Base-by-base conservation (phyloP, 2,797 vertebrate genomes). In the Aulostomus chinensis region DNA sequence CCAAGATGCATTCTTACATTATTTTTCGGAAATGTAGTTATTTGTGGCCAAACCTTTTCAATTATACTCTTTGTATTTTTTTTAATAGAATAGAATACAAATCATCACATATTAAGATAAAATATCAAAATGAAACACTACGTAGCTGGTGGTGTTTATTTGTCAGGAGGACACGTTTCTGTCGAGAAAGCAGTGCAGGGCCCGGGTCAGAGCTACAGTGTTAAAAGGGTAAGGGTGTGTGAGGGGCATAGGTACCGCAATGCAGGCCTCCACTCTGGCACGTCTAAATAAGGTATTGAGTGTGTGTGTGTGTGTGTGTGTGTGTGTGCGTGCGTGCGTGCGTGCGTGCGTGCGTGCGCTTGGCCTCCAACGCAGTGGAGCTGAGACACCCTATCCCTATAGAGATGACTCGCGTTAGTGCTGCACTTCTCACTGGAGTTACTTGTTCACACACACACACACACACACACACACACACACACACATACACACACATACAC, bases 221-320 rank as follows among this genome's bases (percentile, higher is more conserved):
- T 50, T 66, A 57, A 78, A 81, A 80, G 73, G 73, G 58, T 72
- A 69, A 68, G 62, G 34, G 73, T 69, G 62, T 51, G 29, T 49
- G 63, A 72, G 73, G 58, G 56, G 67, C 62, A 67, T 58, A 56
- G 57, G 76, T 72, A 70, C 75, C 32, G 84, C 83, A 85, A 60
- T 84, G 85, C 84, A 84, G 84, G 30, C 73, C 63, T 82, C 56
- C 41, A 51, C 73, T 78, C 57, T 56, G 61, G 56, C 76, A 81
- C 68, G 42, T 80, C 84, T 86, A 87, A 86, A 88, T 85, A 88
- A 86, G 83, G 86, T 57, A 30, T 63, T 15, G 28, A 37, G 49
- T 48, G 61, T 66, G 54, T 64, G 67, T 51, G 48, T 47, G 65
- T 59, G 66, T 49, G 50, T 38, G 58, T 42, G 67, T 50, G 62